Base-by-base conservation (phyloP, 2,888 invertebrate species). In the Pollenia griseotomentosa region DNA sequence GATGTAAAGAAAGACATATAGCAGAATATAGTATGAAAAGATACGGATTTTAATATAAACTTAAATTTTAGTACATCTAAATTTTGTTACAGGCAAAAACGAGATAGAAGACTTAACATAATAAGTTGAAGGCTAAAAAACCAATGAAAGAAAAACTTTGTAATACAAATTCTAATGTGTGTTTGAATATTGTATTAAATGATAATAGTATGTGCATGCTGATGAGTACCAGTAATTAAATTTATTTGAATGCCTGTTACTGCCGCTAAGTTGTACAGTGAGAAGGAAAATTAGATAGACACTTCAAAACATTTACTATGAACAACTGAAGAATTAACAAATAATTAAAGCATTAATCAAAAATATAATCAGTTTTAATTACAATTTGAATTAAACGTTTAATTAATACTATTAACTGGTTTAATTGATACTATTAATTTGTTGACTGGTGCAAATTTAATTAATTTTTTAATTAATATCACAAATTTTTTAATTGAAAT, bases 101-200 rank as follows among this genome's bases (percentile, higher is more conserved):
- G 46, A 71, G 79, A 63, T 61, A 73, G 66, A 71, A 48, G 57
- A 53, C 74, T 57, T 42, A 83, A 83, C 83, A 79, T 77, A 79
- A 57, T 79, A 83, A 79, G 86, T 86, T 86, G 75, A 86, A 86
- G 86, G 83, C 83, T 83, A 63, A 42, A 79, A 40, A 42, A 23
- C 23, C 14, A 10, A 71, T 46, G 46, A 23, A 23, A 8, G 11
- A 48, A 61, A 51, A 40, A n/a, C 19, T 79, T 51, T 66, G 66
- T 12, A 23, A 23, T 42, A 55, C 16, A 70, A 70, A 42, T 55
- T 10, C n/a, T 4, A 65, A 55, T 73, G 10, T 70, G 70, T 71
- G n/a, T 51, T 70, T 51, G 23, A 42, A 71, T 70, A 40, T 80
- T 80, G n/a, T 42, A 33, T 61, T 63, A 80, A 61, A 63, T 71